phyloP scores from a whole-genome alignment of 2,888 invertebrate species.

The Phengaris arion region DNA sequence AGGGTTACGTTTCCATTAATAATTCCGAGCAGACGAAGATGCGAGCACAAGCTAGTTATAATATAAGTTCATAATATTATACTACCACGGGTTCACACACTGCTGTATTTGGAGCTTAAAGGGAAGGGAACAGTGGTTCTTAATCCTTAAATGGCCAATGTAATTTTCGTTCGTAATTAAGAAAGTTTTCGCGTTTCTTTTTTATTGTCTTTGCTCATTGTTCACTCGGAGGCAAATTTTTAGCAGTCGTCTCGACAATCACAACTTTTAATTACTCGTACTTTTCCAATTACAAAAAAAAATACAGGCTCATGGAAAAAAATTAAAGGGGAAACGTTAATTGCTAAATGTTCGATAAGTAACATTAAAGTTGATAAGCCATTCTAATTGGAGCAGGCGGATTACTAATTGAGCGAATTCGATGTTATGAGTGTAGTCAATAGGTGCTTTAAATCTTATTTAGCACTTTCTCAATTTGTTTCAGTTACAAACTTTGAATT shows the following conservation, averaged over 20 bases:
- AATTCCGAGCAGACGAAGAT: too few relatives aligned
- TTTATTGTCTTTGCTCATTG: conserved; percentile 71
- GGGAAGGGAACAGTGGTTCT: conserved; percentile 31
- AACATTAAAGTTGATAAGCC: conserved; percentile 11
- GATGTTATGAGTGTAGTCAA: conserved; percentile 7
- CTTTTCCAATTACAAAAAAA: conserved; percentile 78
- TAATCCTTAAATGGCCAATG: conserved; percentile 44
- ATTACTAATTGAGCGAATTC: background rate
- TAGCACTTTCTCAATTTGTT: background rate
- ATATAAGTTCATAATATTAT: background rate
- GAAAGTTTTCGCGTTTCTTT: conserved; percentile 70
- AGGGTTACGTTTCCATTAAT: too few relatives aligned
- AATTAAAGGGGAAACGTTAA: conserved; percentile 35
- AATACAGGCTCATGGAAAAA: conserved; percentile 50
- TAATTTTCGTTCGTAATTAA: conserved; percentile 65
- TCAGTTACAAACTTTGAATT: background rate
- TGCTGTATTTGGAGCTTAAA: background rate
- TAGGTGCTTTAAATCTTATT: background rate
- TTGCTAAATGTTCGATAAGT: conserved; percentile 25
- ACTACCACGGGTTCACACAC: background rate
- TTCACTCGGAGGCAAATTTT: conserved; percentile 67
- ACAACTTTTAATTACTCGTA: conserved; percentile 77
- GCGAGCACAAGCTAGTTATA: too few relatives aligned
- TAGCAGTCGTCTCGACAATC: conserved; percentile 70
- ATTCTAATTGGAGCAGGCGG: background rate